Conservation (phyloP, 1,140 invertebrate species). For the Drosophila asahinai region DNA sequence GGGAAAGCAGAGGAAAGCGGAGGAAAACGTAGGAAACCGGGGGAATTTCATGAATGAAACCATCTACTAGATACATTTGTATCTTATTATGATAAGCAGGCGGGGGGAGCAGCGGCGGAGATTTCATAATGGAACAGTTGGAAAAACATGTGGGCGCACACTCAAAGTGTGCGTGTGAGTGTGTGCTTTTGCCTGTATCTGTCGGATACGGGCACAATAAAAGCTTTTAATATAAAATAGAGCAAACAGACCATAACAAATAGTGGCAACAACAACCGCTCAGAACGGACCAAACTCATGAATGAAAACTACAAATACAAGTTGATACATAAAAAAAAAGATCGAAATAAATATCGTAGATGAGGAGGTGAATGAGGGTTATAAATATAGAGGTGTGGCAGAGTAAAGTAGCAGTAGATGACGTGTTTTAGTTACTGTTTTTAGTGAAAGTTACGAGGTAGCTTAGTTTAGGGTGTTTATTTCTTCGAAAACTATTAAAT, state of each 20-base stretch:
- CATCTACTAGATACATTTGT: slow-evolving; percentile 46
- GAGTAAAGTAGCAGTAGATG: background rate
- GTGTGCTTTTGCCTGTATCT: slow-evolving; percentile 9
- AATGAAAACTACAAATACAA: slow-evolving; percentile 64
- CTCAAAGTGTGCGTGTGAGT: background rate
- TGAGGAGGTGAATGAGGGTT: background rate
- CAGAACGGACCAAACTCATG: slow-evolving; percentile 36
- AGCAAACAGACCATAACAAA: slow-evolving; percentile 75
- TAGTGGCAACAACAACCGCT: slow-evolving; percentile 31
- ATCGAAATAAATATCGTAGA: slow-evolving; percentile 15
- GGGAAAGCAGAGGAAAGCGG: background rate
- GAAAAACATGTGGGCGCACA: slow-evolving; percentile 50
- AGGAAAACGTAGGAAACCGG: background rate
- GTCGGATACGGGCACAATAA: slow-evolving; percentile 41
- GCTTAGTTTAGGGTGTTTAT: background rate
- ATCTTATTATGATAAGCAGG: slow-evolving; percentile 58
- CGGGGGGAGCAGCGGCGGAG: slow-evolving; percentile 4
- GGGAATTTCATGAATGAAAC: slow-evolving; percentile 39
- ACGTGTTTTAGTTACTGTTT: slow-evolving; percentile 4
- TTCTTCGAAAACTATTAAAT: background rate
- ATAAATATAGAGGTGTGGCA: background rate
- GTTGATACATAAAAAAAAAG: background rate
- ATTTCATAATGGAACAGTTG: slow-evolving; percentile 59
- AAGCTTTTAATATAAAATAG: slow-evolving; percentile 66
- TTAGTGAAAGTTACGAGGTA: background rate